Conservation (phyloP, 1,140 invertebrate species). For the Ceratitis capitata region DNA sequence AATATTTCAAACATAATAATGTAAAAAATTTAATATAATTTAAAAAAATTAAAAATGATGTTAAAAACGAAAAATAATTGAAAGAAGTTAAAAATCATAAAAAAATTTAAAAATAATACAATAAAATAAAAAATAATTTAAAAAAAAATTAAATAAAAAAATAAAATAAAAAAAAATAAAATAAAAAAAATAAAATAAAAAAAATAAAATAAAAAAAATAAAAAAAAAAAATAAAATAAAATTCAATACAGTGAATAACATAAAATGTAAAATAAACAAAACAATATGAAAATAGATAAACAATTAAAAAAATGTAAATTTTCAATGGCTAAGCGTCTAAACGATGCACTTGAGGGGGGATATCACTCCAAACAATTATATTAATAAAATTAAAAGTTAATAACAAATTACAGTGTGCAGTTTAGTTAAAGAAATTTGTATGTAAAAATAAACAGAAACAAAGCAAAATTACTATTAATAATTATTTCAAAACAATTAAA, state of each 20-base stretch:
- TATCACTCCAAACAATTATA: background rate
- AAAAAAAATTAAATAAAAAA: background rate
- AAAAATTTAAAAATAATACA: too few relatives aligned
- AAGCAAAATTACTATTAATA: background rate
- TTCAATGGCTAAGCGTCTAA: background rate
- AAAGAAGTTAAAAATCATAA: too few relatives aligned
- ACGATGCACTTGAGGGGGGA: background rate
- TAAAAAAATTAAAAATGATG: too few relatives aligned
- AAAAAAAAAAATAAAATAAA: background rate
- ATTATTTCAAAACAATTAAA: background rate
- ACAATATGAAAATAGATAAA: background rate
- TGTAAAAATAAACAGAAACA: background rate
- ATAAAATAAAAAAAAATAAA: background rate
- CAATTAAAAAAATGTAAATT: background rate
- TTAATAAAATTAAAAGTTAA: constrained; percentile 20
- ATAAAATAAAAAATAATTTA: background rate
- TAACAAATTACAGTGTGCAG: background rate
- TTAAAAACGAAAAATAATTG: too few relatives aligned
- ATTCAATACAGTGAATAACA: background rate
- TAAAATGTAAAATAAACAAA: background rate
- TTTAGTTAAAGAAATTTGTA: constrained; percentile 19
- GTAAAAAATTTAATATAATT: too few relatives aligned
- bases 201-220: background rate
- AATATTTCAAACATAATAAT: too few relatives aligned
- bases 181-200: background rate